Conservation (phyloP, 2,888 invertebrate species). For the Agrochola circellaris region DNA sequence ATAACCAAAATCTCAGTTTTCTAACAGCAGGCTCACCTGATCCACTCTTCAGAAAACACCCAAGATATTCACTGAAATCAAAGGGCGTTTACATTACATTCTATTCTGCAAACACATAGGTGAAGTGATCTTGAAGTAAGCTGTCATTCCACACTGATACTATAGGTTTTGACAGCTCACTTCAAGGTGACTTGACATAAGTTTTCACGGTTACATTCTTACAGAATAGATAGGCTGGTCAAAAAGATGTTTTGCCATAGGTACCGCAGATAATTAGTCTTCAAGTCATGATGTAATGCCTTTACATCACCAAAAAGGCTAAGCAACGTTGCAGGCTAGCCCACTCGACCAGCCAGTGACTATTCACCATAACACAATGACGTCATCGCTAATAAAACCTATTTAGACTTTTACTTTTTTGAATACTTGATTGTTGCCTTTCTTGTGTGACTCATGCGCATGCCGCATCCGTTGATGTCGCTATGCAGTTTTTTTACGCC, state of each 20-base stretch:
- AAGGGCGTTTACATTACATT: background rate
- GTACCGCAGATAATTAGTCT: background rate
- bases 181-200: too few relatives aligned
- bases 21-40: background rate
- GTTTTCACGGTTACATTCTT: too few relatives aligned
- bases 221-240: too few relatives aligned
- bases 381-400: constrained; percentile 43
- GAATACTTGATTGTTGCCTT: constrained; percentile 30
- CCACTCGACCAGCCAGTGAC: background rate
- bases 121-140: too few relatives aligned
- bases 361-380: constrained; percentile 28
- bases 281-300: constrained; percentile 10
- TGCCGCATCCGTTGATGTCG: constrained; percentile 35
- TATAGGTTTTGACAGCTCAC: too few relatives aligned
- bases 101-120: too few relatives aligned
- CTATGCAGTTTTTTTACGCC: constrained; percentile 37
- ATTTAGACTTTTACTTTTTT: constrained; percentile 50
- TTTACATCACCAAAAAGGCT: constrained; percentile 20
- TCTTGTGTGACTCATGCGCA: constrained; percentile 46
- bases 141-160: too few relatives aligned
- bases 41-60: background rate
- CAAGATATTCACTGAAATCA: background rate
- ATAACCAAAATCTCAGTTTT: background rate
- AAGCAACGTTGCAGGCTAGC: background rate
- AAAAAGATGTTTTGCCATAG: background rate